A percentile compares a stretch with the other conserved stretches of the same genome.
These are phyloP conservation scores for Heliconius nattereri DNA, from an alignment of 1,140 invertebrate genomes.

Conservation along the genomic window DNA sequence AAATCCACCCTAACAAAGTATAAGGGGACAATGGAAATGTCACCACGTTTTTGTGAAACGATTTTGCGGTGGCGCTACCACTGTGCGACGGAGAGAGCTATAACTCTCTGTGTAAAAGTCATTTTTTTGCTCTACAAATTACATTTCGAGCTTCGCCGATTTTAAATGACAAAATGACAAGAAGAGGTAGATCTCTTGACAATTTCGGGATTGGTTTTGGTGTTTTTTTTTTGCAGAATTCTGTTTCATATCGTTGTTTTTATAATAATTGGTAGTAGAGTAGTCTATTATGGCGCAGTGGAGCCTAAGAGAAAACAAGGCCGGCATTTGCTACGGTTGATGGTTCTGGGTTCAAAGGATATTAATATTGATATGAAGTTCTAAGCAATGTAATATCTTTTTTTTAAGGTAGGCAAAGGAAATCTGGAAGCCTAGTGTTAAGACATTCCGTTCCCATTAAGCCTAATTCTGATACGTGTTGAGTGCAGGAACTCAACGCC, in stretches of 20 bases:
- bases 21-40: constrained; percentile 55
- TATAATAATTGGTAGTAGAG: not conserved
- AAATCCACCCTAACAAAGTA: constrained; percentile 37
- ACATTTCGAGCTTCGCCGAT: not conserved
- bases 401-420: too few species aligned
- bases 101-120: constrained; percentile 51
- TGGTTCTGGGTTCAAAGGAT: too few species aligned
- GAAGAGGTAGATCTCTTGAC: not conserved
- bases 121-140: constrained; percentile 51
- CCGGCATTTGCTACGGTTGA: not conserved
- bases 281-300: not conserved
- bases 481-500: too few species aligned
- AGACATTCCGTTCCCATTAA: too few species aligned
- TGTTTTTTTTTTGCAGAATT: not conserved
- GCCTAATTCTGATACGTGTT: too few species aligned
- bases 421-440: too few species aligned
- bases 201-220: not conserved
- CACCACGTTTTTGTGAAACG: constrained; percentile 54
- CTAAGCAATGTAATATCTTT: too few species aligned
- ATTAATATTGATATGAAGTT: too few species aligned
- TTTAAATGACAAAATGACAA: constrained; percentile 3
- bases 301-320: not conserved
- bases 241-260: not conserved
- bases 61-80: constrained; percentile 71
- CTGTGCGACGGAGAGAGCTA: constrained; percentile 51